Evolutionary conservation across 1,140 invertebrate genomes (phyloP).

Genomic region (Ceratina australensis): DNA sequence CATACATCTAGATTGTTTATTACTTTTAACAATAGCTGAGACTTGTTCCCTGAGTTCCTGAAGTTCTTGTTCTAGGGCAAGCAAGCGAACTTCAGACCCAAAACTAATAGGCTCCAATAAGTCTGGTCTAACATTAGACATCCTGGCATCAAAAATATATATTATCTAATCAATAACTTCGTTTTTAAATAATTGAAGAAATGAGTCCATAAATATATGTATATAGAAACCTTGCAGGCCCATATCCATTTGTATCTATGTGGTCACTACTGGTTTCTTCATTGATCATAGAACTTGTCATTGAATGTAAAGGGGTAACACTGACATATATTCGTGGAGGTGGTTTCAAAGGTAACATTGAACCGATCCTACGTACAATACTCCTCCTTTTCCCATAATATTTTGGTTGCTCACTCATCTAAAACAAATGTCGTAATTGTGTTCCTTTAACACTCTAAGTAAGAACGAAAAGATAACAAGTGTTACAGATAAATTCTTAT

Average conservation of each 20-base stretch:
- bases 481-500: not conserved
- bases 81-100: conserved; percentile 77
- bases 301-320: conserved; percentile 77
- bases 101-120: conserved; percentile 78
- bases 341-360: conserved; percentile 75
- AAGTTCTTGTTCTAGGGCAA: conserved; percentile 76
- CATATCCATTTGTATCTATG: conserved; percentile 66
- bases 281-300: conserved; percentile 79
- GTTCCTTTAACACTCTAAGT: not conserved
- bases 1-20: conserved; percentile 67
- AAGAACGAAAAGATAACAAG: not conserved
- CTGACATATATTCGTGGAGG: conserved; percentile 78
- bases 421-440: conserved; percentile 35
- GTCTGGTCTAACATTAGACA: conserved; percentile 75
- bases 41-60: conserved; percentile 77
- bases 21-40: conserved; percentile 75
- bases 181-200: not conserved
- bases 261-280: conserved; percentile 70
- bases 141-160: conserved; percentile 58
- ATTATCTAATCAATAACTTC: conserved; percentile 24
- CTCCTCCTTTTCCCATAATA: conserved; percentile 76
- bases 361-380: conserved; percentile 76
- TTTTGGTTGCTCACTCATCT: conserved; percentile 71
- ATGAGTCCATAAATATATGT: conserved; percentile 7
- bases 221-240: conserved; percentile 65